phyloP scores from a whole-genome alignment of 92 coral and sea anemone genomes.

The Blastomussa wellsi region DNA sequence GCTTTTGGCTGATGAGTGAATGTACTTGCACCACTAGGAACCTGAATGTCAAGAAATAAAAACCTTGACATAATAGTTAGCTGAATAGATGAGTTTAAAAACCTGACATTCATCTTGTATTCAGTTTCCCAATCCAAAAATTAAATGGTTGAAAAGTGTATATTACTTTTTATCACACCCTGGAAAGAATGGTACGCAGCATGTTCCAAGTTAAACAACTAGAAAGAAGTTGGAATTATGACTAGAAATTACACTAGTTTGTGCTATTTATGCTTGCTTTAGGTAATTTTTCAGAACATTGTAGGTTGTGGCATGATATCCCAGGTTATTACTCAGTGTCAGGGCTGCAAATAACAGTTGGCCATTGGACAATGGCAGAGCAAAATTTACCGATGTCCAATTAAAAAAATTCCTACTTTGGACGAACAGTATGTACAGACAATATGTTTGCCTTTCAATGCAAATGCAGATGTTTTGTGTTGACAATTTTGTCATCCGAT shows the following conservation, averaged over 20 bases:
- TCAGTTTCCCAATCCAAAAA: neutral
- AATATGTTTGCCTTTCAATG: no score
- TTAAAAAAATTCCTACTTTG: no score
- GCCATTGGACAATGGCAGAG: no score
- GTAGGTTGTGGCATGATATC: neutral
- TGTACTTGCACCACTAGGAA: conserved; percentile 72
- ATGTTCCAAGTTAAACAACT: no score
- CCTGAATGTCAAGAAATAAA: conserved; percentile 41
- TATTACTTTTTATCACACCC: neutral
- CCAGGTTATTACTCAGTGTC: no score
- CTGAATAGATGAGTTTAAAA: neutral
- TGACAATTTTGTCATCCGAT: no score
- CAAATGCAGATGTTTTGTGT: no score
- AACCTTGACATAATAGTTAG: neutral
- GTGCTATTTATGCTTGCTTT: neutral
- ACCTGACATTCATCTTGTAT: neutral
- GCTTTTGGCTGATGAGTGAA: conserved; percentile 78
- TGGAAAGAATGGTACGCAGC: no score
- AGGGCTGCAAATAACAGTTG: no score
- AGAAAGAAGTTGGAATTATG: neutral
- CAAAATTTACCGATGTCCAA: no score
- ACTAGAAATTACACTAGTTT: no score
- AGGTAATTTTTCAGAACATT: neutral
- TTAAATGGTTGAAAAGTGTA: neutral
- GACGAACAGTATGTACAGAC: no score